Conservation (phyloP, 2,113 vertebrate genomes). For the Pollachius pollachius region DNA sequence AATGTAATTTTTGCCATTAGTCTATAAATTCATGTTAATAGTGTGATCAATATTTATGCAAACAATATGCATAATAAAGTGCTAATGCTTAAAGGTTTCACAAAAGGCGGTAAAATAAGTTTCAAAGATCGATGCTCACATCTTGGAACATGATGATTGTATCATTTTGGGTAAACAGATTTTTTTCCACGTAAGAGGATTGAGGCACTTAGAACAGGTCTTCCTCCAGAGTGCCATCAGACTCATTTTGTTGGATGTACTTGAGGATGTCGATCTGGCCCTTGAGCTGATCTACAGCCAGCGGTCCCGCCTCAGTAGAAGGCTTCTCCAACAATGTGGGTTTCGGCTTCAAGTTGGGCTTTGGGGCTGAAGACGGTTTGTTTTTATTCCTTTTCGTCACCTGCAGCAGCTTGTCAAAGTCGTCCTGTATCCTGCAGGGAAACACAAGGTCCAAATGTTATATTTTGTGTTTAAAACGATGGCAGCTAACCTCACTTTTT, state of each 20-base stretch:
- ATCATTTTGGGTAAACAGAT: too few relatives aligned
- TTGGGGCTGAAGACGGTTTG: constrained; percentile 27
- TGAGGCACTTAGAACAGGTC: constrained; percentile 68
- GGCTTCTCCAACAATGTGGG: constrained; percentile 9
- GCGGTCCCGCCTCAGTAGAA: background rate
- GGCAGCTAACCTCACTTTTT: too few relatives aligned
- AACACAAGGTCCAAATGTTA: background rate
- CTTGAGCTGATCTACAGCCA: constrained; percentile 69
- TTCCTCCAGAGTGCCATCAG: constrained; percentile 48
- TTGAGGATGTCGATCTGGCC: constrained; percentile 80
- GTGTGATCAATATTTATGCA: too few relatives aligned
- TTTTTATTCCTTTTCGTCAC: constrained; percentile 50
- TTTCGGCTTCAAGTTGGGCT: constrained; percentile 58
- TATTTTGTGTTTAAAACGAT: too few relatives aligned
- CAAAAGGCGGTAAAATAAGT: background rate
- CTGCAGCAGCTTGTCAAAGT: constrained; percentile 78
- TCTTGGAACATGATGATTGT: too few relatives aligned
- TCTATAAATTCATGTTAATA: too few relatives aligned
- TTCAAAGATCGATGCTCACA: too few relatives aligned
- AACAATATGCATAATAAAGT: background rate
- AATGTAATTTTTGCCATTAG: too few relatives aligned
- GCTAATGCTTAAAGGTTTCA: background rate
- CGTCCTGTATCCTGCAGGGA: constrained; percentile 76
- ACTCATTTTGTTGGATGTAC: constrained; percentile 82
- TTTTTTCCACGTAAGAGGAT: too few relatives aligned